Conservation (phyloP, 1,140 invertebrate species). For the Lasioglossum albipes region DNA sequence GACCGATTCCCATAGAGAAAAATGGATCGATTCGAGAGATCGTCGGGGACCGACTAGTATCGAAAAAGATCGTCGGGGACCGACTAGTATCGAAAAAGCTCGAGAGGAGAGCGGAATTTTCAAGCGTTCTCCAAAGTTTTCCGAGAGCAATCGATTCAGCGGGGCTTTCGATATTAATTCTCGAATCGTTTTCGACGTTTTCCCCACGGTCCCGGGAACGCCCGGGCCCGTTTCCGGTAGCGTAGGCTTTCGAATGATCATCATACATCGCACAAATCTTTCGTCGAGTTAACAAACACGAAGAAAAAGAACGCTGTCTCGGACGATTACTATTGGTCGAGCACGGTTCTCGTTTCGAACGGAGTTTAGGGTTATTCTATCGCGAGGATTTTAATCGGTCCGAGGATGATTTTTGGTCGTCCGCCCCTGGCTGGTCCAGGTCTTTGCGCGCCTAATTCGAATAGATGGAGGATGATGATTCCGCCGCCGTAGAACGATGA, state of each 20-base stretch:
- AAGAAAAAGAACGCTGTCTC: background rate
- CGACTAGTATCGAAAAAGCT: background rate
- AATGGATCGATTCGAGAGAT: too few relatives aligned
- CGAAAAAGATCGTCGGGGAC: too few relatives aligned
- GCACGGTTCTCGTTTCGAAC: background rate
- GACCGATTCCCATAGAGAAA: too few relatives aligned
- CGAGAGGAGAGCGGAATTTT: constrained; percentile 1
- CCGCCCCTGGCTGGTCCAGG: constrained; percentile 47
- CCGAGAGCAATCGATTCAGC: background rate
- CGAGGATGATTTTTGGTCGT: constrained; percentile 1
- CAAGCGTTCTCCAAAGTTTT: background rate
- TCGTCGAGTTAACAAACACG: background rate
- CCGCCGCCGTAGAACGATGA: background rate
- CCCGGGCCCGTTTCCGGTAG: background rate
- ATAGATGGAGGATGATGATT: background rate
- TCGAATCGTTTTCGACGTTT: background rate
- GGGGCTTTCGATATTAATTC: background rate
- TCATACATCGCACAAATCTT: constrained; percentile 8
- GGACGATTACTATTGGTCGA: background rate
- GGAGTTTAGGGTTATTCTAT: background rate
- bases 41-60: too few relatives aligned
- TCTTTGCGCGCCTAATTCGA: background rate
- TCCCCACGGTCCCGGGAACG: background rate
- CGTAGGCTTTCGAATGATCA: background rate
- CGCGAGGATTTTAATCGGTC: background rate